These are phyloP conservation scores for Xylota sylvarum DNA, from an alignment of 2,888 invertebrate genomes.

Conservation along the genomic window DNA sequence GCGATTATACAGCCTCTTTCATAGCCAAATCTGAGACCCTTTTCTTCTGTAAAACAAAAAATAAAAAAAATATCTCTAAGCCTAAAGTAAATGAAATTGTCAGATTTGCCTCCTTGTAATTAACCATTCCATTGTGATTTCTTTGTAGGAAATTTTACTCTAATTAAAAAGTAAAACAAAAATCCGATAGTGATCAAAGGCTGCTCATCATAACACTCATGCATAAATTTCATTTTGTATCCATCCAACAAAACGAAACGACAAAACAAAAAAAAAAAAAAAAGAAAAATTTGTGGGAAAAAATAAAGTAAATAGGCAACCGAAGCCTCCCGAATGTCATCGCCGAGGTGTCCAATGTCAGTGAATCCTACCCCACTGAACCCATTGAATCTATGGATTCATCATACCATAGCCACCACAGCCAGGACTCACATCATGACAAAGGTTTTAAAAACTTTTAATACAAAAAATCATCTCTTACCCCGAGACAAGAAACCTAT, in stretches of 20 bases:
- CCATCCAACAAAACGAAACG: conserved; percentile 3
- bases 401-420: not conserved
- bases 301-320: not conserved
- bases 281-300: not conserved
- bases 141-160: not conserved
- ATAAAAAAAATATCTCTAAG: not conserved
- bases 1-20: not conserved
- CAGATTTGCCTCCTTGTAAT: conserved; percentile 25
- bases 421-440: conserved; percentile 6
- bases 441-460: conserved; percentile 40
- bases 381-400: conserved; percentile 29
- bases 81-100: conserved; percentile 26
- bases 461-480: conserved; percentile 22
- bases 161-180: conserved; percentile 52
- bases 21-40: not conserved
- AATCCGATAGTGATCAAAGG: conserved; percentile 46
- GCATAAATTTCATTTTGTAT: conserved; percentile 43
- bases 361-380: conserved; percentile 6
- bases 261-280: conserved; percentile 7
- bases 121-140: conserved; percentile 28
- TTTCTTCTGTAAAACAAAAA: not conserved
- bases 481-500: conserved; percentile 36
- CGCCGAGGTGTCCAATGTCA: conserved; percentile 32
- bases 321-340: conserved; percentile 12
- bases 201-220: conserved; percentile 34